Percentiles rank a stretch among this genome's conserved stretches.
Evolutionary conservation across 2,113 vertebrate genomes (phyloP).

Genomic region (Cynopterus brachyotis): DNA sequence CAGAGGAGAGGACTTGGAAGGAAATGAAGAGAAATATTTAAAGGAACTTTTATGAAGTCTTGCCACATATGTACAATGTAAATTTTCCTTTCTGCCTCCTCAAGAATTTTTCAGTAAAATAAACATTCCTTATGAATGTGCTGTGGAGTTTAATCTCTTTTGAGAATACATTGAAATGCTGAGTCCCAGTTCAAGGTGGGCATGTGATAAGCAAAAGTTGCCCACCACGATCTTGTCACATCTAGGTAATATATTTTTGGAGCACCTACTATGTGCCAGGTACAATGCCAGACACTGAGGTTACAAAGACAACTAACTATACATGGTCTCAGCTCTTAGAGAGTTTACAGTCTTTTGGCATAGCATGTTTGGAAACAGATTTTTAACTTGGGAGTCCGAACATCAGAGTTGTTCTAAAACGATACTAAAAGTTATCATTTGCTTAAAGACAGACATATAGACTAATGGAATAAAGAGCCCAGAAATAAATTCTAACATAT

Average conservation of each 20-base stretch:
- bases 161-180: not conserved
- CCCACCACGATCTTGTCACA: not conserved
- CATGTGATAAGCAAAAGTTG: not conserved
- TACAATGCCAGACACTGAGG: not conserved
- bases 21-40: conserved; percentile 32
- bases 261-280: not conserved
- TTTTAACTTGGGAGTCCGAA: not conserved
- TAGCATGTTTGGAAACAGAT: not conserved
- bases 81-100: not conserved
- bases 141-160: not conserved
- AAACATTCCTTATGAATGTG: not conserved
- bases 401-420: conserved; percentile 16
- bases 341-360: not conserved
- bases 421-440: not conserved
- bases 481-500: not conserved
- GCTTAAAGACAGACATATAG: not conserved
- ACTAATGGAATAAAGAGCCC: not conserved
- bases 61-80: not conserved
- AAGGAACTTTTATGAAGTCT: not conserved
- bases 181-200: not conserved
- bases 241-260: not conserved
- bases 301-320: not conserved
- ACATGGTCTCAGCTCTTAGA: not conserved
- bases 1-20: not conserved
- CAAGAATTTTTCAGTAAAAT: not conserved